Evolutionary conservation across 2,113 vertebrate species (phyloP).

Genomic region (Forbesichthys papilliferus): DNA sequence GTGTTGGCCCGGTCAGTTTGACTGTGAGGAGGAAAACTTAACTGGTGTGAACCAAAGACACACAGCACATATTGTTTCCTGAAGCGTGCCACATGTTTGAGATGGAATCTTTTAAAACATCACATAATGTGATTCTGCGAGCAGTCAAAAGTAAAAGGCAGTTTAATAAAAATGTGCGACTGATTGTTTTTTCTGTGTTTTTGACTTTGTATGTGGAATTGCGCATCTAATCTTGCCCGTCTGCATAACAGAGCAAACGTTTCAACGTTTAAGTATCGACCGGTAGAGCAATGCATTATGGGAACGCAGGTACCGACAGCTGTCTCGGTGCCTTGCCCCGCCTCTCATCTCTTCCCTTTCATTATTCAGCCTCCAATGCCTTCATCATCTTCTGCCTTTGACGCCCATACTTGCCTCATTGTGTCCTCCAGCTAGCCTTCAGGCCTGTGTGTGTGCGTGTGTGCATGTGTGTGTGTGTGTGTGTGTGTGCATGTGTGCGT

Average conservation of each 20-base stretch:
- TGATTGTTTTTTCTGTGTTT: too few species aligned
- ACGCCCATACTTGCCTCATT: constrained; percentile 22
- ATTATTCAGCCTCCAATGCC: constrained; percentile 38
- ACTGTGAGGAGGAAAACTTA: constrained; percentile 47
- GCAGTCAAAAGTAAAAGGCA: not conserved
- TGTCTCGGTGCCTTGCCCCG: constrained; percentile 29
- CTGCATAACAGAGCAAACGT: not conserved
- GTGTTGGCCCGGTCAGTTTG: constrained; percentile 52
- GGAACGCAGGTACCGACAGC: constrained; percentile 31
- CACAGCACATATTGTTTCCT: constrained; percentile 21
- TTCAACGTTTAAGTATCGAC: constrained; percentile 40
- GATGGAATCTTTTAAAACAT: too few species aligned
- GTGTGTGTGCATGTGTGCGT: not conserved
- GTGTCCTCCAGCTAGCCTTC: constrained; percentile 34
- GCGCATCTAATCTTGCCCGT: too few species aligned
- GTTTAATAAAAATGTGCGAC: too few species aligned
- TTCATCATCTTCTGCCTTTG: constrained; percentile 31
- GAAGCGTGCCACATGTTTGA: too few species aligned
- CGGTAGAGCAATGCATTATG: constrained; percentile 35
- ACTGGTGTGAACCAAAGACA: too few species aligned
- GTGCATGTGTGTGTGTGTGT: constrained; percentile 8
- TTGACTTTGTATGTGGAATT: too few species aligned
- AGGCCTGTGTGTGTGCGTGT: constrained; percentile 21
- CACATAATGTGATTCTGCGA: too few species aligned
- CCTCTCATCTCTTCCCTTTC: constrained; percentile 40